Percentiles rank a stretch among this genome's conserved stretches.
These are phyloP conservation scores for Cuculus canorus DNA, from an alignment of 2,797 vertebrate species.

Conservation along the genomic window DNA sequence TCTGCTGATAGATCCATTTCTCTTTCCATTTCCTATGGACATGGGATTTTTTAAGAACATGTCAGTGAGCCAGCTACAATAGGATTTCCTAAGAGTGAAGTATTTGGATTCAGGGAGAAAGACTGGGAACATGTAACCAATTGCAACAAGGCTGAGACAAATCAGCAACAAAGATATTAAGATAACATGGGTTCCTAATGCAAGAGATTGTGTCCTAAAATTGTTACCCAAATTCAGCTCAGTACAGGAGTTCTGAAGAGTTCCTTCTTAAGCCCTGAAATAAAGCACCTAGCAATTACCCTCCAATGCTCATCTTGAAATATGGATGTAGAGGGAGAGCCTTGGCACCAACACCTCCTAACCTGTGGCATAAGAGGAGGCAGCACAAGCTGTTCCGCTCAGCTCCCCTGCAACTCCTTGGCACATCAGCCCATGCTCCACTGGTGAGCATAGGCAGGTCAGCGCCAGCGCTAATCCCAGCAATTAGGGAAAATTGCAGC, in stretches of 20 bases:
- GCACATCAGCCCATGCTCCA: background rate
- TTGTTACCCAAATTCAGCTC: background rate
- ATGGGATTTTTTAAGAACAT: background rate
- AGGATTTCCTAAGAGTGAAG: background rate
- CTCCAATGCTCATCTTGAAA: accelerated
- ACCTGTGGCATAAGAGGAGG: accelerated
- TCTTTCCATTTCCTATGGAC: background rate
- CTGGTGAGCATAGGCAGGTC: background rate
- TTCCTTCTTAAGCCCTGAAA: background rate
- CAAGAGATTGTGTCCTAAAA: background rate
- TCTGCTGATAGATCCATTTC: background rate
- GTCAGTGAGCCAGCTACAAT: background rate
- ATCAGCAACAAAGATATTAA: background rate
- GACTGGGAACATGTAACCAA: background rate
- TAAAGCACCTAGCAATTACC: background rate
- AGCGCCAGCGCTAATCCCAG: background rate
- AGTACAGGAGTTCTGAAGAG: background rate
- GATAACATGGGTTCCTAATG: too few species aligned
- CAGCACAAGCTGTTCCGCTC: background rate
- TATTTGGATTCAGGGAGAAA: background rate
- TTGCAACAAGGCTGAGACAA: background rate
- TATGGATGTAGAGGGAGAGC: background rate
- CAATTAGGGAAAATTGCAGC: background rate
- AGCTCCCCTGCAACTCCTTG: background rate
- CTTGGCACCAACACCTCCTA: background rate